A percentile compares a stretch with the other conserved stretches of the same genome.
These are phyloP conservation scores for Pegoplata infirma DNA, from an alignment of 2,888 invertebrate genomes.

Conservation along the genomic window DNA sequence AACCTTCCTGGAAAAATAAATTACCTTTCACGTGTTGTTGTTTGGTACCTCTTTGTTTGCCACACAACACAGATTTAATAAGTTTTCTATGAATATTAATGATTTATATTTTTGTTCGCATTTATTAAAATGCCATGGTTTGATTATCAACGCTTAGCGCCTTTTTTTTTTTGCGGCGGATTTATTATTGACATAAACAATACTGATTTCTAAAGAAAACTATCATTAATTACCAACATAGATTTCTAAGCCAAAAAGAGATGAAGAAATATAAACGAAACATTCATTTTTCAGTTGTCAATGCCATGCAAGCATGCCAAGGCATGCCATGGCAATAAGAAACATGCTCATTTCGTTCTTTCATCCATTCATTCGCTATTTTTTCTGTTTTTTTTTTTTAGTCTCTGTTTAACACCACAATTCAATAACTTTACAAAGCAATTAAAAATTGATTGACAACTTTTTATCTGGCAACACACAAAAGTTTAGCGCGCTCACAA, in stretches of 20 bases:
- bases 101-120: slow-evolving; percentile 24
- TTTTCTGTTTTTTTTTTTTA: too few species aligned
- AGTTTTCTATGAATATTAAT: slow-evolving; percentile 43
- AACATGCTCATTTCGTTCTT: slow-evolving; percentile 28
- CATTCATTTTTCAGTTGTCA: slow-evolving; percentile 57
- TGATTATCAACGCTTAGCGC: slow-evolving; percentile 57
- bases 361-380: slow-evolving; percentile 1
- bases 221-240: slow-evolving; percentile 56
- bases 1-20: too few species aligned
- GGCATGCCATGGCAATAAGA: slow-evolving; percentile 16
- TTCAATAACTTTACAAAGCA: slow-evolving; percentile 75
- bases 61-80: slow-evolving; percentile 36
- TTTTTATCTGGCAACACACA: slow-evolving; percentile 67
- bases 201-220: slow-evolving; percentile 55
- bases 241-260: too few species aligned
- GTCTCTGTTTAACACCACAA: slow-evolving; percentile 63
- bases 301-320: slow-evolving; percentile 27
- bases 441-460: slow-evolving; percentile 76
- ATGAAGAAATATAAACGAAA: too few species aligned
- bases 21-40: too few species aligned
- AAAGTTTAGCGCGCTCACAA: slow-evolving; percentile 31
- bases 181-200: slow-evolving; percentile 58
- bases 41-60: too few species aligned
- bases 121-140: slow-evolving; percentile 35
- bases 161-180: slow-evolving; percentile 39